Percentiles rank a stretch among this genome's conserved stretches.
Conservation (phyloP, 2,113 vertebrate species). For the Serinus canaria region DNA sequence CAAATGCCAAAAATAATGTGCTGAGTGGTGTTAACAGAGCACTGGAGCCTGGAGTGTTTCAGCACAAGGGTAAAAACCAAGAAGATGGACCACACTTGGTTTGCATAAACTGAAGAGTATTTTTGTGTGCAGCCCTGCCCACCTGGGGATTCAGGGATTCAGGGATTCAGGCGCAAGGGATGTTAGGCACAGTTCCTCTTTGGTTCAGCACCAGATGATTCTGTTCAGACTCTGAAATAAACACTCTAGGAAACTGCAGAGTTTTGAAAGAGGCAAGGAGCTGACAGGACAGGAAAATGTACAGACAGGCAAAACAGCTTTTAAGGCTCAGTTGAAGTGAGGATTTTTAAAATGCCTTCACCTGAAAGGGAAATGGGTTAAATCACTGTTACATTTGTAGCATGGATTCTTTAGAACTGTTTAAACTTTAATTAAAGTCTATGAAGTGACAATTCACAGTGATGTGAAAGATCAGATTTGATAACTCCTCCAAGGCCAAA, state of each 20-base stretch:
- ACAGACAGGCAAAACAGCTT: not conserved
- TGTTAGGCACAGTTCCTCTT: not conserved
- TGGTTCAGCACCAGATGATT: not conserved
- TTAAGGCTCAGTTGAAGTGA: not conserved
- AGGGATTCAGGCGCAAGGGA: not conserved
- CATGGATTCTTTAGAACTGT: not conserved
- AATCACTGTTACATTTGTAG: not conserved
- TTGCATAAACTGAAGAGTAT: not conserved
- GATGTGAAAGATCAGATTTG: not conserved
- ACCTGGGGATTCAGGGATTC: not conserved
- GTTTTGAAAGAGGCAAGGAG: not conserved
- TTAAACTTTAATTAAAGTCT: not conserved
- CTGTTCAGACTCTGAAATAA: not conserved
- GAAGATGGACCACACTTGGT: not conserved
- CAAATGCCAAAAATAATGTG: not conserved
- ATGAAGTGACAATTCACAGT: not conserved
- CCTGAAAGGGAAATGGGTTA: not conserved
- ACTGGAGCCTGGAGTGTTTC: not conserved
- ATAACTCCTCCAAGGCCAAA: not conserved
- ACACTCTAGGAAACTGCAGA: not conserved
- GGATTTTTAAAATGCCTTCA: not conserved
- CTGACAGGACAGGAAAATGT: not conserved
- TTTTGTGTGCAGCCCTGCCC: not conserved
- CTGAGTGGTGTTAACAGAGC: not conserved
- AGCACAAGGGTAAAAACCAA: not conserved